phyloP scores from a whole-genome alignment of 2,797 vertebrate species.

The Peromyscus melanophrys region DNA sequence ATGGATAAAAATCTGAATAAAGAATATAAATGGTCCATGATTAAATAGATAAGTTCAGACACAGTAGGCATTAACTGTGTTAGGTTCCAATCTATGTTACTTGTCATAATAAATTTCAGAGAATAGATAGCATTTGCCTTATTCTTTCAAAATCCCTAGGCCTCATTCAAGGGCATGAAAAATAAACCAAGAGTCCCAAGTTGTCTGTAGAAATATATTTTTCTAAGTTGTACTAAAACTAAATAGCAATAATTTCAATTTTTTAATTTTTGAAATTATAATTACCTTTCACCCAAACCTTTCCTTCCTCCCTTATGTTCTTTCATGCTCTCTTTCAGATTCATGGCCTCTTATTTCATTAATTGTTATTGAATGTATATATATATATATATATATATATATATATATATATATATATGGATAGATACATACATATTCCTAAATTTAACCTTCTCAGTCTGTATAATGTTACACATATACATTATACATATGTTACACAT shows the following conservation, averaged over 20 bases:
- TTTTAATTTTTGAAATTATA: neutral
- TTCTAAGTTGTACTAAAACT: neutral
- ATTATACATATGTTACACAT: neutral
- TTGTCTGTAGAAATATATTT: neutral
- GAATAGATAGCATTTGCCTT: neutral
- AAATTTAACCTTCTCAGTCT: neutral
- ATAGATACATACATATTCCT: no score
- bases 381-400: neutral
- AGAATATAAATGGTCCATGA: constrained; percentile 14
- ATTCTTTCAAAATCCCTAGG: neutral
- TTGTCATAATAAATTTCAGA: constrained; percentile 23
- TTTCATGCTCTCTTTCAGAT: neutral
- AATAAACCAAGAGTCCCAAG: constrained; percentile 7
- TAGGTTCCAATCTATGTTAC: neutral
- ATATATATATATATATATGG: neutral
- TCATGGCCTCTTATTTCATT: neutral
- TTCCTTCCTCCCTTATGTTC: neutral
- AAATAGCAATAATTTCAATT: neutral
- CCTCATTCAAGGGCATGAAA: neutral
- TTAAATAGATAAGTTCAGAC: constrained; percentile 29
- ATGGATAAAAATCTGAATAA: constrained; percentile 51
- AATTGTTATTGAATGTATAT: neutral
- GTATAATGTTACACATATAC: neutral
- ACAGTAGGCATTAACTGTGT: neutral
- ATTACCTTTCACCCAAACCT: neutral